phyloP scores from a whole-genome alignment of 2,113 vertebrate genomes.

The Ahaetulla prasina region DNA sequence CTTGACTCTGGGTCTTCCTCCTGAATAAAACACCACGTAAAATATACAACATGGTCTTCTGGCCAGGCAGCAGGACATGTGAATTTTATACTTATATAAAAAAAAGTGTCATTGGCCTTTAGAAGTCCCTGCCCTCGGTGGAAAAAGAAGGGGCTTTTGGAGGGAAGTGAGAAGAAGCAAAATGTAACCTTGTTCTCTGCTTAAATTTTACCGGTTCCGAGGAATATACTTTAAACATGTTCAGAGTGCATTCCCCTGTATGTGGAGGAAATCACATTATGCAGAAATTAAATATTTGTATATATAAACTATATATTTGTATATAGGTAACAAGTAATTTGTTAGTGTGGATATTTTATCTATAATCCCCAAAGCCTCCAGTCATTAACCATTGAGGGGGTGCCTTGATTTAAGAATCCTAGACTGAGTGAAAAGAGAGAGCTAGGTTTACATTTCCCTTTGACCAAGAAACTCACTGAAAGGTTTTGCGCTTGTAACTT shows the following conservation, averaged over 20 bases:
- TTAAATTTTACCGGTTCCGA: not conserved
- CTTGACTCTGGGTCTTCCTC: not conserved
- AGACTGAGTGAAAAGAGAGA: not conserved
- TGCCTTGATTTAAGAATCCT: not conserved
- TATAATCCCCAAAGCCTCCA: not conserved
- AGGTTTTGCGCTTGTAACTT: not conserved
- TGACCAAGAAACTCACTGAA: too few relatives aligned
- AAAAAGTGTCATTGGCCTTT: too few relatives aligned
- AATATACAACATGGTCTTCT: not conserved
- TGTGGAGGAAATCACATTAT: not conserved
- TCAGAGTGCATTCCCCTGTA: not conserved
- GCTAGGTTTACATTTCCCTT: not conserved
- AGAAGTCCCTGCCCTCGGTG: not conserved
- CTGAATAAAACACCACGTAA: not conserved
- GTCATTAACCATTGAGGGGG: not conserved
- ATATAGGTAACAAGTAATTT: not conserved
- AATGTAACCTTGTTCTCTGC: not conserved
- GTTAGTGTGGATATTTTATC: not conserved
- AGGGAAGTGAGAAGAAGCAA: not conserved
- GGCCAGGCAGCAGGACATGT: not conserved
- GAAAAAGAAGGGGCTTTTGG: not conserved
- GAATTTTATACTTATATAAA: not conserved
- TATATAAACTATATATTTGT: too few relatives aligned
- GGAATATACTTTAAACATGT: not conserved
- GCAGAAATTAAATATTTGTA: not conserved